phyloP scores from a whole-genome alignment of 2,888 invertebrate species.

The Eustalomyia histrio region DNA sequence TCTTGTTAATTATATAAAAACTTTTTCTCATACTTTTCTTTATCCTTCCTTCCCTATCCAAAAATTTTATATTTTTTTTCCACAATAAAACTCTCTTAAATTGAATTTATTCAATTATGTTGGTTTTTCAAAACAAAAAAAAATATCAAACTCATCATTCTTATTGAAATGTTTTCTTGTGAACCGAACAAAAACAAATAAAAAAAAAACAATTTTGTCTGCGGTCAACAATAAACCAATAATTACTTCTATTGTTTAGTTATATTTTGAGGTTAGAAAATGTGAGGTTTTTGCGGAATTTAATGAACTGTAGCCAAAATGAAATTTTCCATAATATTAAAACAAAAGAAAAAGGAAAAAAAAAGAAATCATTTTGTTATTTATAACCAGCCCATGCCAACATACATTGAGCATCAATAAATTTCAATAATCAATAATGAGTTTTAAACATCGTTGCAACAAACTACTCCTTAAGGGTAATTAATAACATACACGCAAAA shows the following conservation, averaged over 20 bases:
- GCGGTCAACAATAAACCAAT: slow-evolving; percentile 39
- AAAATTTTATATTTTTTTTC: not conserved
- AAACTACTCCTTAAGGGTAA: slow-evolving; percentile 36
- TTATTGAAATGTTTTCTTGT: slow-evolving; percentile 10
- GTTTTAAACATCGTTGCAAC: slow-evolving; percentile 18
- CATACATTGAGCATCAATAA: slow-evolving; percentile 6
- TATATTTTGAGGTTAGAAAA: slow-evolving; percentile 37
- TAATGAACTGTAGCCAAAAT: slow-evolving; percentile 49
- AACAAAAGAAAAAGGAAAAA: not conserved
- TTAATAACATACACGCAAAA: slow-evolving; percentile 32
- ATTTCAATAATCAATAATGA: slow-evolving; percentile 47
- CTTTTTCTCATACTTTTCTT: not conserved
- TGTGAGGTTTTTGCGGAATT: slow-evolving; percentile 40
- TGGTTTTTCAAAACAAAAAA: not conserved
- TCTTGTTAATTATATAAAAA: too few relatives aligned
- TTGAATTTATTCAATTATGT: slow-evolving; percentile 23
- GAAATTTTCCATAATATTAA: not conserved
- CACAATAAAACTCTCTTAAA: not conserved
- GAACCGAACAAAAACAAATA: slow-evolving; percentile 3
- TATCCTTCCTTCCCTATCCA: not conserved
- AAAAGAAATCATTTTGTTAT: not conserved
- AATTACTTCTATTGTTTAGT: slow-evolving; percentile 50
- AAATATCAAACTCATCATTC: slow-evolving; percentile 9
- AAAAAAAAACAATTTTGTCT: slow-evolving; percentile 24
- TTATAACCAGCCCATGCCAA: slow-evolving; percentile 19